phyloP scores from a whole-genome alignment of 1,140 invertebrate genomes.

The Manduca sexta region DNA sequence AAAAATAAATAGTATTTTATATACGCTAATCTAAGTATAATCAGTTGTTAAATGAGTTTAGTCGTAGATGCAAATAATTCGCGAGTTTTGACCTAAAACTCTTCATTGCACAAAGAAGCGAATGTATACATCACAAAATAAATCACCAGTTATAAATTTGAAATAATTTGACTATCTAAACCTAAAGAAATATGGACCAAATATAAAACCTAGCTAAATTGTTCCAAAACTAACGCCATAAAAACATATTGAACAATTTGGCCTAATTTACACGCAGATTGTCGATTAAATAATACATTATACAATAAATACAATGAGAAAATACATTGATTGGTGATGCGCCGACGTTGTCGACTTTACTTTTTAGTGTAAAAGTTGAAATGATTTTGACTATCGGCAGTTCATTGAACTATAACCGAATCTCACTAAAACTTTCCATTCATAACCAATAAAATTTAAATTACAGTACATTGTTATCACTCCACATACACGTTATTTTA shows the following conservation, averaged over 20 bases:
- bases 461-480: too few relatives aligned
- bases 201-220: slow-evolving; percentile 24
- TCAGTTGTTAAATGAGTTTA: background rate
- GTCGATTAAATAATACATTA: too few relatives aligned
- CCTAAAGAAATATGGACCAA: slow-evolving; percentile 26
- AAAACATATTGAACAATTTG: background rate
- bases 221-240: background rate
- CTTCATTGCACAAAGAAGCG: too few relatives aligned
- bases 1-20: slow-evolving; percentile 37
- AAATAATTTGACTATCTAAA: slow-evolving; percentile 40
- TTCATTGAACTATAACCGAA: too few relatives aligned
- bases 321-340: too few relatives aligned
- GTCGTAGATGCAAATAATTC: background rate
- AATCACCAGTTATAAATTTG: slow-evolving; percentile 3
- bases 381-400: too few relatives aligned
- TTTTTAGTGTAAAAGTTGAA: too few relatives aligned
- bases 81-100: background rate
- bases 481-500: too few relatives aligned
- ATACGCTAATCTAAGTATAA: background rate
- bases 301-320: too few relatives aligned
- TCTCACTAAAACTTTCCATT: too few relatives aligned
- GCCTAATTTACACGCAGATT: background rate
- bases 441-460: too few relatives aligned
- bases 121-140: background rate
- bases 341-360: too few relatives aligned